Percentiles rank a stretch among this genome's conserved stretches.
Conservation (phyloP, 2,113 vertebrate species). For the Peucedramus taeniatus region DNA sequence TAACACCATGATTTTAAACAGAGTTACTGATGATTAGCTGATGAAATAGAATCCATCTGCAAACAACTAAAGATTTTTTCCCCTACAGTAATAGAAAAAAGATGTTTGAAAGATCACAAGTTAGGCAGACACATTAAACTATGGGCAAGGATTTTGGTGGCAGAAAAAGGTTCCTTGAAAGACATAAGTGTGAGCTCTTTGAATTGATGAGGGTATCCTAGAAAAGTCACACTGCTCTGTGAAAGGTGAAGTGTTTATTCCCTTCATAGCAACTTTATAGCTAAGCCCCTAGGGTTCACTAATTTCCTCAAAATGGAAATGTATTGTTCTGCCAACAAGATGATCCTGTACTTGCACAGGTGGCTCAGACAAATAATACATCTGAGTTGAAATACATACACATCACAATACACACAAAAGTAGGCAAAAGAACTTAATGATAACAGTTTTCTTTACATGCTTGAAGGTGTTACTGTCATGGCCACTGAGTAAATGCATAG, state of each 20-base stretch:
- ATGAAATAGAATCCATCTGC: neutral
- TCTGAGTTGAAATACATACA: neutral
- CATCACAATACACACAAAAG: neutral
- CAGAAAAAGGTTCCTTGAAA: neutral
- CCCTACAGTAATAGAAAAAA: neutral
- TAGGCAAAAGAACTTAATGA: neutral
- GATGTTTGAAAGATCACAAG: neutral
- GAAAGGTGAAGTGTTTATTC: neutral
- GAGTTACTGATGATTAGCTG: neutral
- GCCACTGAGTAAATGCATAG: fast-evolving
- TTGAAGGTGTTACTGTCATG: neutral
- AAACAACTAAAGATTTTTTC: neutral
- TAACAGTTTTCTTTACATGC: neutral
- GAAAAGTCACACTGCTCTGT: neutral
- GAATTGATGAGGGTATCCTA: neutral
- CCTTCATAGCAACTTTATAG: neutral
- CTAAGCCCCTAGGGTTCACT: neutral
- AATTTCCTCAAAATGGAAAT: neutral
- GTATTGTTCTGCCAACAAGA: neutral
- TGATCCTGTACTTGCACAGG: neutral
- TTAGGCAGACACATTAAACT: neutral
- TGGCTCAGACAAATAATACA: neutral
- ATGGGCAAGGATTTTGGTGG: neutral
- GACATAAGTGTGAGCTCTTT: fast-evolving
- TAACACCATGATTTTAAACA: neutral